Percentiles rank a stretch among this genome's conserved stretches.
Conservation (phyloP, 2,113 vertebrate genomes). For the Hydropotes inermis region DNA sequence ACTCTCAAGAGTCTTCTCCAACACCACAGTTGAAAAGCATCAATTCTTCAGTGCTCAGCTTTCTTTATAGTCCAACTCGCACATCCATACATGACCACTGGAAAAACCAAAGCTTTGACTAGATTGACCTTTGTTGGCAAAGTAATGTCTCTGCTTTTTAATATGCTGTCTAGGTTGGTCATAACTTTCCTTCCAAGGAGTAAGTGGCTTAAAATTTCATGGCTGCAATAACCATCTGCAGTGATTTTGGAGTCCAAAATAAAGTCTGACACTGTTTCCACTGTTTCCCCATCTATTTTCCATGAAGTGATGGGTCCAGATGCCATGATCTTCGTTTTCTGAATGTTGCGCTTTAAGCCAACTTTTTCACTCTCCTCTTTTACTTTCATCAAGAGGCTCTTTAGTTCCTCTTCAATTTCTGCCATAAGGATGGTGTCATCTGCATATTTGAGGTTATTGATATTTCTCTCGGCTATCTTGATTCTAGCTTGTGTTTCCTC, state of each 20-base stretch:
- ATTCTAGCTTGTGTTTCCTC: not conserved
- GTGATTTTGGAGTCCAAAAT: not conserved
- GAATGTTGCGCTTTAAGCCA: not conserved
- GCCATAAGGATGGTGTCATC: not conserved
- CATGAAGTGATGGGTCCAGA: not conserved
- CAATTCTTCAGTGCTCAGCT: not conserved
- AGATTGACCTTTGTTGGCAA: not conserved
- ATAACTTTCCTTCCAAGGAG: not conserved
- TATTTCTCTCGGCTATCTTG: not conserved
- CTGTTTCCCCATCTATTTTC: not conserved
- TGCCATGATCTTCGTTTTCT: not conserved
- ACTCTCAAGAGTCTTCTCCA: not conserved
- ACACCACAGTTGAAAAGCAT: not conserved
- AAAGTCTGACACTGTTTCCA: not conserved
- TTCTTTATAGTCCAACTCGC: not conserved
- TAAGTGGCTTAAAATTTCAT: not conserved
- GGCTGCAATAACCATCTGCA: not conserved
- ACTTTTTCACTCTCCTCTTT: not conserved
- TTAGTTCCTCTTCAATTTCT: not conserved
- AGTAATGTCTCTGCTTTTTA: not conserved
- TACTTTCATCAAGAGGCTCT: not conserved
- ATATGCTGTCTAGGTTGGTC: not conserved
- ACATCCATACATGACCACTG: not conserved
- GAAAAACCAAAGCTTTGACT: not conserved
- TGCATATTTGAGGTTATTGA: not conserved